Conservation (phyloP, 2,888 invertebrate genomes). For the Diogma glabrata region DNA sequence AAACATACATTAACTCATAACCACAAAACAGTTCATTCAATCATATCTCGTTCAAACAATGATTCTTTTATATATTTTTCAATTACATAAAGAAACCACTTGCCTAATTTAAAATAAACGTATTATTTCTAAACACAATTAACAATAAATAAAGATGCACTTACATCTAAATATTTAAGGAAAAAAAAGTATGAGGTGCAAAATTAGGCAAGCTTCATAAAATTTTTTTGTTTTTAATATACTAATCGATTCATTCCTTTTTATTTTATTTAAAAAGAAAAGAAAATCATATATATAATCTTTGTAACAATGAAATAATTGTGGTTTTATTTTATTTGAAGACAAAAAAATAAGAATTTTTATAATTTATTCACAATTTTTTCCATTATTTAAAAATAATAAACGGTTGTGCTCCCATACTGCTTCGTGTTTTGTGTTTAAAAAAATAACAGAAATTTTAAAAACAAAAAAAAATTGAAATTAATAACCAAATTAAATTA, state of each 20-base stretch:
- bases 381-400: background rate
- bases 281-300: slow-evolving; percentile 8
- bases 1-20: background rate
- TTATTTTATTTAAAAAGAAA: slow-evolving; percentile 7
- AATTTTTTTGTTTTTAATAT: slow-evolving; percentile 8
- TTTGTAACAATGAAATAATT: slow-evolving; percentile 6
- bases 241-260: slow-evolving; percentile 17
- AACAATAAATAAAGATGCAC: no score
- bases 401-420: slow-evolving; percentile 20
- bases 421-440: slow-evolving; percentile 17
- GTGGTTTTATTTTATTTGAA: background rate
- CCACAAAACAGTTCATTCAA: slow-evolving; percentile 1
- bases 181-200: slow-evolving; percentile 10
- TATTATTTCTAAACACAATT: no score
- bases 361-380: no score
- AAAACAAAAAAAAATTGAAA: background rate
- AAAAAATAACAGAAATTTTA: background rate
- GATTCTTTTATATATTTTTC: slow-evolving; percentile 1
- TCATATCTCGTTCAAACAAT: background rate
- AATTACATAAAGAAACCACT: no score
- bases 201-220: slow-evolving; percentile 1
- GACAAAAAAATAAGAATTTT: no score
- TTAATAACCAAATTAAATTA: slow-evolving; percentile 1
- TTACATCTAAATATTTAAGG: no score
- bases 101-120: slow-evolving; percentile 9